Conservation (phyloP, 2,113 vertebrate genomes). For the Plestiodon gilberti region DNA sequence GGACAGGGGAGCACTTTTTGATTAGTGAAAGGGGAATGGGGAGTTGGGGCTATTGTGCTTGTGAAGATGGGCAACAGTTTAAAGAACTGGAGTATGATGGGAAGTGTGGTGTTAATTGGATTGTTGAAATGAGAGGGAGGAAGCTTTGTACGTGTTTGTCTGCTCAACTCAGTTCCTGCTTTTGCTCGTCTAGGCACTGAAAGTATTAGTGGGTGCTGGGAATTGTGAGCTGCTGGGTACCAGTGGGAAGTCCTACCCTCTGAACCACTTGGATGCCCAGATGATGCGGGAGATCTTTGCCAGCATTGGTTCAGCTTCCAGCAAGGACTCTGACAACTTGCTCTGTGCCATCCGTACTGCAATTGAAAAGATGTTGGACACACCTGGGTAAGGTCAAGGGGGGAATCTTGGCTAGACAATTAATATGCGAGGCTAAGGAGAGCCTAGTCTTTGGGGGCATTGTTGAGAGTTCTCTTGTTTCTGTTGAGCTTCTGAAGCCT, state of each 20-base stretch:
- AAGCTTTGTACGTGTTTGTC: fast-evolving
- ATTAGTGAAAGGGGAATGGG: neutral
- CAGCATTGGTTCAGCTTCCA: conserved; percentile 92
- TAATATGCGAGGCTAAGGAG: neutral
- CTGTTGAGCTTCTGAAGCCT: neutral
- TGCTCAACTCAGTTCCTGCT: neutral
- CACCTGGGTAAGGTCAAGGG: conserved; percentile 76
- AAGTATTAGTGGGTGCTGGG: conserved; percentile 88
- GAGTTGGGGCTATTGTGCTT: neutral
- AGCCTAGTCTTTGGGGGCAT: neutral
- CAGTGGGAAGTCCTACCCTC: conserved; percentile 60
- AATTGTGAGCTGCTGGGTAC: conserved; percentile 77
- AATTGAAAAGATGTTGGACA: conserved; percentile 84
- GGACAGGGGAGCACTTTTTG: neutral
- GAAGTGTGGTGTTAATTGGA: neutral
- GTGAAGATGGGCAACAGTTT: neutral
- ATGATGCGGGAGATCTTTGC: conserved; percentile 95
- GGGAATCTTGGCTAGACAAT: neutral
- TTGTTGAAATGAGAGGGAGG: neutral
- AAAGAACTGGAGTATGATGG: too few species aligned
- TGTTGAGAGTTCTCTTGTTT: neutral
- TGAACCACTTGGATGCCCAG: conserved; percentile 83
- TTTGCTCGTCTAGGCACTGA: conserved; percentile 80
- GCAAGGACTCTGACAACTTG: conserved; percentile 79
- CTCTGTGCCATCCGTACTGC: conserved; percentile 85